Base-by-base conservation (phyloP, 1,140 invertebrate species). In the Drosophila willistoni region DNA sequence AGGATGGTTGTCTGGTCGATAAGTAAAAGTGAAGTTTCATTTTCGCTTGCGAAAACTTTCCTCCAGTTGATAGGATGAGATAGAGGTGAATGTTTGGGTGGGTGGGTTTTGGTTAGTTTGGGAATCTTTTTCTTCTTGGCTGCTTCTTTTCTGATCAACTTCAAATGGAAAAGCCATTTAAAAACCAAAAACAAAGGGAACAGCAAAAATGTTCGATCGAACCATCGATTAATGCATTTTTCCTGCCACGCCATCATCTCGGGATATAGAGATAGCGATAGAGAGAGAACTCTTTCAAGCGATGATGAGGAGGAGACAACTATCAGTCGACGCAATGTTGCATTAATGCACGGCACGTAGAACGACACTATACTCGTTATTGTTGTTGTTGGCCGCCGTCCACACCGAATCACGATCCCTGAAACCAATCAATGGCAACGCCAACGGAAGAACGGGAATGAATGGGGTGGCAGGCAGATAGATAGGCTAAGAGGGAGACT, bases 21-120 rank as follows among this genome's bases (percentile, higher is more conserved):
- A 55, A 79, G 75, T 78, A 85, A 85, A 85, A 84, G 81, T 85
- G 55, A 80, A 84, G 81, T 84, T 85, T 85, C 63, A 74, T 85
- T 85, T 78, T 73, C 57, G 44, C 61, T 54, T 22, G 41, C 41
- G 1, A 63, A 61, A 61, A 64, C 54, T 74, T 82, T 78, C 72
- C 73, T 77, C 73, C 14, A 47, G 25, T 57, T 41, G 57, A 36
- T 36, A 36, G 9, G 9, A 36, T 36, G 34, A 12, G n/a, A 36
- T 13, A 13, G 14, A 17, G 10, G 19, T 60, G 63, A 72, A 64
- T 75, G 71, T 62, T 42, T 39, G 14, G 33, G 17, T 12, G 33
- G 14, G 9, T 59, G 56, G 56, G 55, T 22, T 22, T 22, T 22
- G 14, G 55, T 13, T 22, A 34, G 55, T 12, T 9, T 36, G 19